Conservation (phyloP, 2,797 vertebrate genomes). For the Denticeps clupeoides region DNA sequence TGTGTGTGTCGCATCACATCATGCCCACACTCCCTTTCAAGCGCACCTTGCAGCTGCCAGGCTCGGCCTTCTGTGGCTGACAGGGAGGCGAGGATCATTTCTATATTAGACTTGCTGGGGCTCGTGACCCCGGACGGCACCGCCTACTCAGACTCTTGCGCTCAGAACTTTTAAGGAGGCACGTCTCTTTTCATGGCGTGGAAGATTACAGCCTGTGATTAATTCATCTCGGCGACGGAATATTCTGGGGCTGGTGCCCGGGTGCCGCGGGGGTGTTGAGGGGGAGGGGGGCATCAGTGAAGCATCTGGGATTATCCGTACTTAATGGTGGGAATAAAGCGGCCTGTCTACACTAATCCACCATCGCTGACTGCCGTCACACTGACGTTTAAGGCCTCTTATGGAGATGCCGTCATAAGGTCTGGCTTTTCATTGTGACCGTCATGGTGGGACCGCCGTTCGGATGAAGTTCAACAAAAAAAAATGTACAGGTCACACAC, state of each 20-base stretch:
- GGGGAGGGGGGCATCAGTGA: conserved; percentile 22
- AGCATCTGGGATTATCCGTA: conserved; percentile 51
- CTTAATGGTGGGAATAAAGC: conserved; percentile 47
- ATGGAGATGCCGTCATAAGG: no score
- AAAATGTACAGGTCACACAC: no score
- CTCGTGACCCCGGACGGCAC: no score
- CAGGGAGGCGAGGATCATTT: no score
- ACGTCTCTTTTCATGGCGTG: neutral
- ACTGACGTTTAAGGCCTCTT: conserved; percentile 28
- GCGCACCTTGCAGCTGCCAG: neutral
- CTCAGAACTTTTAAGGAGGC: neutral
- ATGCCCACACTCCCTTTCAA: no score
- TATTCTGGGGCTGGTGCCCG: neutral
- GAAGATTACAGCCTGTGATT: neutral
- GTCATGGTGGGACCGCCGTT: no score
- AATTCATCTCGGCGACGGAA: neutral
- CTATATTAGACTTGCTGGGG: no score
- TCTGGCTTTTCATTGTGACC: no score
- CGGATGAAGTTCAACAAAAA: no score
- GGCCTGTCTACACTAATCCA: conserved; percentile 38
- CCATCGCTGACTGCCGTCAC: conserved; percentile 35
- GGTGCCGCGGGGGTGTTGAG: neutral
- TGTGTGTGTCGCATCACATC: no score
- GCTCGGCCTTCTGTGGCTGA: neutral
- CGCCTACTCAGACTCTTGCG: neutral